Evolutionary conservation across 2,888 invertebrate species (phyloP), one percentile per base, ranked within the genome.

Genomic region (Creontiades dilutus): DNA sequence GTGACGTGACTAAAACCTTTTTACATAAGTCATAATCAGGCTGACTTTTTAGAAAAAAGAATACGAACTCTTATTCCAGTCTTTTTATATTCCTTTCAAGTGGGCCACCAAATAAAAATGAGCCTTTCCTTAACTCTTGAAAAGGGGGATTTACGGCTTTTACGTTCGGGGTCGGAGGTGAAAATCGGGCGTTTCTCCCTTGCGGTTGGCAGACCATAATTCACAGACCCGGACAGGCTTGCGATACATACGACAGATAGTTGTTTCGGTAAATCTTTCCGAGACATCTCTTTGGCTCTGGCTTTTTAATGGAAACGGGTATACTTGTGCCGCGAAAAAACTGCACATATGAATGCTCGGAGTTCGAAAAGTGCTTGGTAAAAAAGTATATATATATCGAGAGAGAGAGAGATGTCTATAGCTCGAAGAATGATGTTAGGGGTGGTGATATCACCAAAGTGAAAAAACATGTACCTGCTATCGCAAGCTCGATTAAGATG

Each of bases 21-120:
- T 47, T 75, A 85, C 61, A 85, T 85, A 85, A 85, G 85, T 85
- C 85, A 85, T 85, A 85, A 85, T 85, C 85, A 85, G 61, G 85
- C 85, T 19, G 78, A 78, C 78, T 46, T 47, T 76, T 28, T 28
- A 5, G n/a, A n/a, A 78, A 78, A 76, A 76, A 47, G 37, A 78
- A 1, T 19, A 68, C 23, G 23, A 27, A 23, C 68, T 68, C 23
- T 23, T 68, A 23, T 19, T 68, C 68, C 68, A 23, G 23, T 27
- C 68, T 11, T 68, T 68, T 68, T 27, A 68, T 68, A 68, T 23
- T 27, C 27, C 68, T 27, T 68, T 68, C 68, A 27, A 23, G 68
- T 68, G 68, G 23, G 23, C 9, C 27, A 12, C 23, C 3, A 68
- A 68, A 68, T 68, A 27, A 68, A 3, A 68, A 68, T 23, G 13